Evolutionary conservation across 2,113 vertebrate genomes (phyloP).

Genomic region (Gallinago media): DNA sequence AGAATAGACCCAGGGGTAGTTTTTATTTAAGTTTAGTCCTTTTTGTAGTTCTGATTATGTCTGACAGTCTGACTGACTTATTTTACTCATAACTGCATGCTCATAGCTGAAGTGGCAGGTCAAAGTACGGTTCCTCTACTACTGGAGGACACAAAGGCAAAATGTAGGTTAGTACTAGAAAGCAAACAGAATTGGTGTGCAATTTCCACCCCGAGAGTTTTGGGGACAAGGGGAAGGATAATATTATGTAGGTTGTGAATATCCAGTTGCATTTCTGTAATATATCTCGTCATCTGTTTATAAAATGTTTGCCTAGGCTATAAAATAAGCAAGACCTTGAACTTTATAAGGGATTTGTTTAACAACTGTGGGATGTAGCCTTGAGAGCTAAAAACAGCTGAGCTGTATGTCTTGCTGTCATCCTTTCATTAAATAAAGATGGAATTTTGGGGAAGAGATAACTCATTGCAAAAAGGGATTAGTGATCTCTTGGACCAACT

Average conservation of each 20-base stretch:
- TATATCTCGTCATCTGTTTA: background rate
- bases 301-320: background rate
- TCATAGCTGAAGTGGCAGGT: background rate
- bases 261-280: background rate
- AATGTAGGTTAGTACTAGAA: background rate
- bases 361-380: background rate
- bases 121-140: background rate
- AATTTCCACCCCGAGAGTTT: background rate
- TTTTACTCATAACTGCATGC: background rate
- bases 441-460: background rate
- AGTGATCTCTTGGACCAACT: background rate
- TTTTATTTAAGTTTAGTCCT: background rate
- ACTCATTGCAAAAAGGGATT: background rate
- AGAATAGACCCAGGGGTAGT: background rate
- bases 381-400: background rate
- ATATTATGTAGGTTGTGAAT: background rate
- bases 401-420: background rate
- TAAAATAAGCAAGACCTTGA: conserved; percentile 5
- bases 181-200: background rate
- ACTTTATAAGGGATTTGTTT: background rate
- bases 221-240: background rate
- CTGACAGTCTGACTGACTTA: background rate
- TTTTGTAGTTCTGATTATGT: background rate
- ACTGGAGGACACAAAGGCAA: background rate
- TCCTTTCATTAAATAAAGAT: background rate